Conservation (phyloP, 30 jellyfish, hydroid and myxozoan genomes). For the Euphysa ruthae region DNA sequence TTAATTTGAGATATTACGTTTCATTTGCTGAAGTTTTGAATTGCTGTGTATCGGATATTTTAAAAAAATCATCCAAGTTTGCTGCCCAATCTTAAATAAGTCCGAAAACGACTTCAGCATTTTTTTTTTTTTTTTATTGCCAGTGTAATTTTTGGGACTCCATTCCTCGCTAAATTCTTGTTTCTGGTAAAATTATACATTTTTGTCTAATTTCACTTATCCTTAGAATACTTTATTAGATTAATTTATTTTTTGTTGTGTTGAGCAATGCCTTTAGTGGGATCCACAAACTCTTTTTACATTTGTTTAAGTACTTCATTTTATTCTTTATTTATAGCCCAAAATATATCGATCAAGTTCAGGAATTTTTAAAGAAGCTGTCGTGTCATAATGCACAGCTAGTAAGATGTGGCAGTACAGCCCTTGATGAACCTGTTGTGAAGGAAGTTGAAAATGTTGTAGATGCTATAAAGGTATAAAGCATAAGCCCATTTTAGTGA, state of each 20-base stretch:
- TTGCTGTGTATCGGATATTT: too few relatives aligned
- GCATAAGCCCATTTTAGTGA: too few relatives aligned
- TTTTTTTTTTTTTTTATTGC: too few relatives aligned
- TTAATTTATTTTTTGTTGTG: background rate
- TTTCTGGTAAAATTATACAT: background rate
- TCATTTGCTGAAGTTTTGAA: too few relatives aligned
- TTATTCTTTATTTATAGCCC: constrained; percentile 30
- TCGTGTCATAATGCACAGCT: constrained; percentile 39
- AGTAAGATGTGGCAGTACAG: constrained; percentile 73
- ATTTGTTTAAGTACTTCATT: too few relatives aligned
- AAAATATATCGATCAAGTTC: constrained; percentile 45
- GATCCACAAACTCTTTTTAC: too few relatives aligned
- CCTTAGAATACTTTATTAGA: background rate
- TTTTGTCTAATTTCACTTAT: background rate
- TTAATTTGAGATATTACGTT: too few relatives aligned
- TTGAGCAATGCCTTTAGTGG: too few relatives aligned
- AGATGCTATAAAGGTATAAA: constrained; percentile 42
- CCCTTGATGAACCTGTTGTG: constrained; percentile 57
- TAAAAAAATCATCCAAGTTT: too few relatives aligned
- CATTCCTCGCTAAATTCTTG: background rate
- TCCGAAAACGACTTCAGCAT: too few relatives aligned
- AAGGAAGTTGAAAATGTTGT: constrained; percentile 49
- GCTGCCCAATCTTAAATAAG: too few relatives aligned
- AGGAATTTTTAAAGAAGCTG: constrained; percentile 28
- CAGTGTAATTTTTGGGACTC: background rate